Base-by-base conservation (phyloP, 2,113 vertebrate genomes). In the Telmatochromis sp. region DNA sequence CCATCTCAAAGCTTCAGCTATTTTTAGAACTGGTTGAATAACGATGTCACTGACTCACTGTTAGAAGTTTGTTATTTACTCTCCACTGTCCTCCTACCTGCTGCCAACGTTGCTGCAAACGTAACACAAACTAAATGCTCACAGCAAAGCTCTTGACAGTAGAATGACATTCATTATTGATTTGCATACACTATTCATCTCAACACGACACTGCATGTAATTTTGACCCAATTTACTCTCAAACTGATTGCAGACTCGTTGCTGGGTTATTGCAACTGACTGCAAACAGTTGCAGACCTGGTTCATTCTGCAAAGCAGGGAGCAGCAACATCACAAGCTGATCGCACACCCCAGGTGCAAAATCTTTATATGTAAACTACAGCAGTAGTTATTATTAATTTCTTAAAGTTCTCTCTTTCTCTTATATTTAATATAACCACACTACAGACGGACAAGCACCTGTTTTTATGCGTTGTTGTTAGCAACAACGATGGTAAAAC, bases 131-230 rank as follows among this genome's bases (percentile, higher is more conserved):
- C 12, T 23, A 71, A 19, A 23, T 0, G 35, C n/a, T 71, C 35
- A 37, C 12, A 71, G n/a, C 7, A 40, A 40, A 71, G n/a, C n/a
- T 21, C 19, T 7, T 71, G 60, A 12, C 33, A 1, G 60, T 2
- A 7, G 28, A 33, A 58, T 33, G 7, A 58, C 13, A 0, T 58
- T 21, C 17, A 37, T 40, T 4, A 23, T n/a, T 0, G 5, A 60
- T 35, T n/a, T 63, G 4, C 58, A 60, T 33, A 0, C 28, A 35
- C 0, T 5, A n/a, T 35, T 63, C 17, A 11, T 35, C 58, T 35
- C 57, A 35, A 63, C 4, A 0, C 4, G 1, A 71, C 12, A 71
- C 12, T 42, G 35, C 35, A 3, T 2, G 11, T 23, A 71, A 71
- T 42, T 68, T 68, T 68, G 35, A 40, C n/a, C 35, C 35, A 2